Conservation (phyloP, 2,113 vertebrate species). For the Pelvicachromis taeniatus region DNA sequence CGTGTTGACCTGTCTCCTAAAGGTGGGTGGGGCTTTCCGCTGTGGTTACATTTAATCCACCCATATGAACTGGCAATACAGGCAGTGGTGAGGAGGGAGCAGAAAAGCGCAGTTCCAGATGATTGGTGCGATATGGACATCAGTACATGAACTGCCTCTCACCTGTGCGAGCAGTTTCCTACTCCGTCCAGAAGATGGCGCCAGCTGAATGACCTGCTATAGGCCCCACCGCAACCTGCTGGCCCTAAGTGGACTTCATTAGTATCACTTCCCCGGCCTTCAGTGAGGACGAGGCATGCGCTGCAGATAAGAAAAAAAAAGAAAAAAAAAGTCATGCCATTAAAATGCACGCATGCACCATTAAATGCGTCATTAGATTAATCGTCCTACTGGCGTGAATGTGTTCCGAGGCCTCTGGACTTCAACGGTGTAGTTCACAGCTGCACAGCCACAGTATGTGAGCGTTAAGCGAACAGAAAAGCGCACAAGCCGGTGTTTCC, state of each 20-base stretch:
- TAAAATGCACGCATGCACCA: neutral
- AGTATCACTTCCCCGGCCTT: neutral
- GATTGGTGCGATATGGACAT: neutral
- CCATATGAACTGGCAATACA: neutral
- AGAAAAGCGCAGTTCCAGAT: neutral
- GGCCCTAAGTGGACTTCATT: neutral
- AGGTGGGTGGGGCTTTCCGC: neutral
- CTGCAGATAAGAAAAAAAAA: neutral
- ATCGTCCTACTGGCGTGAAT: neutral
- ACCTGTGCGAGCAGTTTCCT: neutral
- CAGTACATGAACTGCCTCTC: neutral
- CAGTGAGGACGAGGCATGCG: neutral
- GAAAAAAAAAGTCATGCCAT: neutral
- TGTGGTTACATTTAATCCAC: neutral
- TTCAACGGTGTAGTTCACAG: neutral
- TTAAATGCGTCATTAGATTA: neutral
- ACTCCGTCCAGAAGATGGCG: constrained; percentile 87
- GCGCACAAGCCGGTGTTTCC: neutral
- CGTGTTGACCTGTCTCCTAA: neutral
- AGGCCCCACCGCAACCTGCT: neutral
- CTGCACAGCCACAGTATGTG: neutral
- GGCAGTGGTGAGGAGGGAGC: too few relatives aligned
- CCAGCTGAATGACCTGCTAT: constrained; percentile 67
- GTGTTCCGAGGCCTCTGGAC: neutral
- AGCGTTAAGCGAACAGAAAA: neutral